Evolutionary conservation across 2,113 vertebrate genomes (phyloP).

Genomic region (Nothocercus julius): DNA sequence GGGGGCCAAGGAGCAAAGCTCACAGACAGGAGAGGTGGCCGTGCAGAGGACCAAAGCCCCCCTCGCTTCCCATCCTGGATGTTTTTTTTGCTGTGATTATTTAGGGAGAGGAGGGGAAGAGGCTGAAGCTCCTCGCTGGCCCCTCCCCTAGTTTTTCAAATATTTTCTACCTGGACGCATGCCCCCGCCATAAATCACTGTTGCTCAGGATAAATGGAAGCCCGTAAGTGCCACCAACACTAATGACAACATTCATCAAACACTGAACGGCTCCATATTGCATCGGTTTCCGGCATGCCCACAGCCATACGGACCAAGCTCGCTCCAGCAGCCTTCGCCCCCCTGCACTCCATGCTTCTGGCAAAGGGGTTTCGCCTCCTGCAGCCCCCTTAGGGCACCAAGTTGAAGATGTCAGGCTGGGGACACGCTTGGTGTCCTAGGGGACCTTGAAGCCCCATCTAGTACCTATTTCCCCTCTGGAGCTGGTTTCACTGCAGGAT

Average conservation of each 20-base stretch:
- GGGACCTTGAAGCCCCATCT: background rate
- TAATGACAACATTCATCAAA: conserved; percentile 79
- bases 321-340: conserved; percentile 38
- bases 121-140: background rate
- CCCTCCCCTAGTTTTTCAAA: background rate
- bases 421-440: no score
- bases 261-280: conserved; percentile 66
- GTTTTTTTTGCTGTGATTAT: background rate
- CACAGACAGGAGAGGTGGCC: background rate
- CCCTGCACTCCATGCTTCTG: background rate
- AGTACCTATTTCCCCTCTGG: background rate
- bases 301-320: conserved; percentile 52
- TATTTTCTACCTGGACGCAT: conserved; percentile 51
- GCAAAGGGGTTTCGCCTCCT: background rate
- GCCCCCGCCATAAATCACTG: conserved; percentile 70
- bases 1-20: background rate
- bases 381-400: background rate
- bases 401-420: background rate
- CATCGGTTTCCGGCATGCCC: conserved; percentile 28
- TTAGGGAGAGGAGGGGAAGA: background rate
- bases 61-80: fast-evolving
- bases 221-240: conserved; percentile 67
- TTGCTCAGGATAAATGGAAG: conserved; percentile 72
- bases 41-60: background rate
- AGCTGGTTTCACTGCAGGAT: background rate